Conservation (phyloP, 2,113 vertebrate genomes). For the Suricata suricatta region DNA sequence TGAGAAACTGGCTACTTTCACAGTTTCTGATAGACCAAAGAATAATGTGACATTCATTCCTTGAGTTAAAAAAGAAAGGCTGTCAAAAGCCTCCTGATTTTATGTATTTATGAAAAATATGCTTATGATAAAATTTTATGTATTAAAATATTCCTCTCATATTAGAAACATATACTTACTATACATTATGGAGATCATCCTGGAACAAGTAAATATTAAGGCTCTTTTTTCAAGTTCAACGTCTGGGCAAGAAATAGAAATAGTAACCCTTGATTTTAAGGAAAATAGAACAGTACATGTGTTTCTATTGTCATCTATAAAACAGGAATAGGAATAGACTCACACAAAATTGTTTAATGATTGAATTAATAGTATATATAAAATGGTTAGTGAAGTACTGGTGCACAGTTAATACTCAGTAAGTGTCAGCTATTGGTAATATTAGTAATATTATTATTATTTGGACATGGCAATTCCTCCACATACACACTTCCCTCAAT, state of each 20-base stretch:
- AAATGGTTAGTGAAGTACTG: neutral
- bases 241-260: neutral
- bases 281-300: neutral
- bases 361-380: neutral
- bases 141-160: neutral
- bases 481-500: neutral
- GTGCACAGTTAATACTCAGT: neutral
- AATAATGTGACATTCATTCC: neutral
- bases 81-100: conserved; percentile 11
- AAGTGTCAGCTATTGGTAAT: neutral
- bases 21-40: conserved; percentile 12
- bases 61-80: neutral
- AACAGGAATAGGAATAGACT: neutral
- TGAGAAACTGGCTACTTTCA: conserved; percentile 4
- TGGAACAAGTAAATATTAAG: neutral
- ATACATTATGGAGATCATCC: neutral
- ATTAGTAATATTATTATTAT: neutral
- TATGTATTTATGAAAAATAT: conserved; percentile 14
- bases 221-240: neutral
- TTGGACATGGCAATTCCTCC: neutral
- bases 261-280: neutral
- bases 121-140: conserved; percentile 9
- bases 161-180: neutral
- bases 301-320: neutral
- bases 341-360: neutral